Evolutionary conservation across 2,113 vertebrate species (phyloP), one percentile per base, ranked within the genome.

Genomic region (Sceloporus tristichus): DNA sequence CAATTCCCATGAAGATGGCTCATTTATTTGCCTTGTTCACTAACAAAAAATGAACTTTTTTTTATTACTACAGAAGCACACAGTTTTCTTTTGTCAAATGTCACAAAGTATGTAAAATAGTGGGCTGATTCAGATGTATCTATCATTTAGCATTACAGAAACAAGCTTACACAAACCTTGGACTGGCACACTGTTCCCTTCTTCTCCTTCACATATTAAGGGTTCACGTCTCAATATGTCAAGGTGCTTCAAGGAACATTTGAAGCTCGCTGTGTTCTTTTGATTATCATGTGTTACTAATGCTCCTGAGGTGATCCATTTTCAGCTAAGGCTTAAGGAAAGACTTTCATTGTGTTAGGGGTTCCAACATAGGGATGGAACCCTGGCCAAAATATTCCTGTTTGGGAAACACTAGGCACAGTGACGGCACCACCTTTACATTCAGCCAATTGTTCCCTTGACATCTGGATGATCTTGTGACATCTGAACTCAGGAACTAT

Each of bases 1-100:
- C 56, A 82, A 38, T 75, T 25, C 53, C 38, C 40, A 56, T 56
- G 29, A n/a, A 88, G n/a, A 68, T 88, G 40, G 80, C 80, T 87
- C 25, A 56, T 80, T 74, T 87, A 29, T 25, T 27, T 77, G 21
- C n/a, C 21, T 85, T 85, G 59, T 27, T 85, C 56, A 66, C 40
- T 84, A 84, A 53, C 23, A 53, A 62, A 76, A 48, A 18, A 65
- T n/a, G 48, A 40, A 73, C 10, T 10, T n/a, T 54, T 87, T 79
- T 5, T 19, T 29, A 86, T 40, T n/a, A 62, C 38, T n/a, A 42
- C 34, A 87, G n/a, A 73, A 75, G 38, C 59, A 75, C 13, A 75
- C 38, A 40, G 9, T 81, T 82, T 48, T 65, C 5, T 23, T 68
- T 14, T 74, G 23, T 42, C 14, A 81, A 70, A 78, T 68, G 40